phyloP scores from a whole-genome alignment of 2,113 vertebrate genomes.

The Pelodiscus sinensis region DNA sequence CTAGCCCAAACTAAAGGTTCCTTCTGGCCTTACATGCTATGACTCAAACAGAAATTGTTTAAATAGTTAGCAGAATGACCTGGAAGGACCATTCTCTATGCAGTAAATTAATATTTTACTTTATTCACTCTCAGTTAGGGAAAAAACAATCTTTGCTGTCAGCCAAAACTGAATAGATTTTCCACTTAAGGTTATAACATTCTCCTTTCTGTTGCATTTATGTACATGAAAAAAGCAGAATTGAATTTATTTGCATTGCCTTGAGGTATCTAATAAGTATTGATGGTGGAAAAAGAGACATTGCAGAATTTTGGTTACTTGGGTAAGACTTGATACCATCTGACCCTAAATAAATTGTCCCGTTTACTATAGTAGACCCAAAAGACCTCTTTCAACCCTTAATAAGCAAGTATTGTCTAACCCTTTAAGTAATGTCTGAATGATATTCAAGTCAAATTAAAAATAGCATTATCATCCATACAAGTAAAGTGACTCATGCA shows the following conservation, averaged over 20 bases:
- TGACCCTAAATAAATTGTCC: conserved; percentile 76
- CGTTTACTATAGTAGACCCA: conserved; percentile 71
- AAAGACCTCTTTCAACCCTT: conserved; percentile 51
- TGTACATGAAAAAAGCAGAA: background rate
- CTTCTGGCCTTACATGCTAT: background rate
- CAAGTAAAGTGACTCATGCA: conserved; percentile 38
- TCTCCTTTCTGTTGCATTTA: background rate
- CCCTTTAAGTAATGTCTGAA: conserved; percentile 41
- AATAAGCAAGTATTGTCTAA: background rate
- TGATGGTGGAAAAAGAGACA: background rate
- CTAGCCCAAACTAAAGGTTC: background rate
- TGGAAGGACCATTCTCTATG: background rate
- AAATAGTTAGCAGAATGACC: background rate
- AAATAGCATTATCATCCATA: conserved; percentile 42
- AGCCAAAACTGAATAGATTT: background rate
- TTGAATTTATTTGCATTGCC: conserved; percentile 32
- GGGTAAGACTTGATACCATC: conserved; percentile 59
- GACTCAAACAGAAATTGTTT: background rate
- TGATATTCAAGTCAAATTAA: conserved; percentile 54
- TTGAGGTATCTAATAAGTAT: background rate
- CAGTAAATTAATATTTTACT: conserved; percentile 36
- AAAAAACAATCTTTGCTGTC: background rate
- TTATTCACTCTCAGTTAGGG: background rate
- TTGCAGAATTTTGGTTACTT: background rate
- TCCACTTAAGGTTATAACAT: background rate